Evolutionary conservation across 2,113 vertebrate species (phyloP).

Genomic region (Mellivora capensis): DNA sequence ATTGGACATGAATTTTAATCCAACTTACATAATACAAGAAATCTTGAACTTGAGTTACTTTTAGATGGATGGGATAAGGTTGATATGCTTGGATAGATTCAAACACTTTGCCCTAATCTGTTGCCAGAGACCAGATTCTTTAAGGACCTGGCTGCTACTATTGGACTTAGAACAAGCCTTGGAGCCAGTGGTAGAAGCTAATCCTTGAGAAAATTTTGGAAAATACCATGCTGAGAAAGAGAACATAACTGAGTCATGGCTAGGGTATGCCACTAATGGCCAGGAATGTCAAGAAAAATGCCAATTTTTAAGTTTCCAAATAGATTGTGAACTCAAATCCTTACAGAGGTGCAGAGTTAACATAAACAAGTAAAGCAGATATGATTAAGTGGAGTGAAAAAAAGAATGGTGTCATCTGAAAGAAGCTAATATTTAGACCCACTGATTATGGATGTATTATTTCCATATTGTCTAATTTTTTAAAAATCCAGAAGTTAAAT

Average conservation of each 20-base stretch:
- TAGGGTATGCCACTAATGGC: not conserved
- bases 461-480: not conserved
- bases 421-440: not conserved
- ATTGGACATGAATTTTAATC: not conserved
- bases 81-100: not conserved
- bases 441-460: not conserved
- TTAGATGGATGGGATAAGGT: not conserved
- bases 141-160: not conserved
- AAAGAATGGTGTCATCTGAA: not conserved
- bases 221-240: not conserved
- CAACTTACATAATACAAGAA: not conserved
- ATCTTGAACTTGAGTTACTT: not conserved
- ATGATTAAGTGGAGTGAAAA: not conserved
- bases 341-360: not conserved
- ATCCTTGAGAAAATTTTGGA: not conserved
- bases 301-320: constrained; percentile 8
- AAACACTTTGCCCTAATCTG: not conserved
- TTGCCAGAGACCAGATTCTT: not conserved
- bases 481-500: not conserved
- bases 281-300: constrained; percentile 5
- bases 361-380: not conserved
- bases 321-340: not conserved
- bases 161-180: not conserved
- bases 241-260: not conserved
- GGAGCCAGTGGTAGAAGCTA: not conserved